Conservation (phyloP, 2,113 vertebrate genomes). For the Ammodytes dubius region DNA sequence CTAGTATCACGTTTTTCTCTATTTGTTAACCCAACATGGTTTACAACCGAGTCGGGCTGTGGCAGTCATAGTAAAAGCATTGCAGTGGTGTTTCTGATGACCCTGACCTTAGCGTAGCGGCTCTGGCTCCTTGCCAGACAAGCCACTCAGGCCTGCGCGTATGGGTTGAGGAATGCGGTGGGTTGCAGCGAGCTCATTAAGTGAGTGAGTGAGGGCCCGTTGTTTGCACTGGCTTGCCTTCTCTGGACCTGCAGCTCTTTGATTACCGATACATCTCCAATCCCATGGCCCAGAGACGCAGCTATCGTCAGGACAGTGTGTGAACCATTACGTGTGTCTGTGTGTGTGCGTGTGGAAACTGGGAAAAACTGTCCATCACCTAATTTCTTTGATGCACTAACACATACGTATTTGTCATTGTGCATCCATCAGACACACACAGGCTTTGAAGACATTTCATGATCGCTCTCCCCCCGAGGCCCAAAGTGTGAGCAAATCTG, state of each 20-base stretch:
- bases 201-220: slow-evolving; percentile 62
- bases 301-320: slow-evolving; percentile 37
- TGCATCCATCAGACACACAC: slow-evolving; percentile 4
- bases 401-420: background rate
- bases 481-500: slow-evolving; percentile 45
- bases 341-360: slow-evolving; percentile 7
- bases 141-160: slow-evolving; percentile 55
- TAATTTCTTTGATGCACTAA: slow-evolving; percentile 10
- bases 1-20: slow-evolving; percentile 21
- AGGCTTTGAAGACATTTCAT: slow-evolving; percentile 27
- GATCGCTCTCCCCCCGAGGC: slow-evolving; percentile 23
- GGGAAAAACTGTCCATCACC: slow-evolving; percentile 14
- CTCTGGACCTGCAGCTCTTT: slow-evolving; percentile 51
- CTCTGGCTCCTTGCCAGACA: slow-evolving; percentile 63
- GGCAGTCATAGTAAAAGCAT: slow-evolving; percentile 45
- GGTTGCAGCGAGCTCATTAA: slow-evolving; percentile 75
- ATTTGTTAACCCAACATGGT: slow-evolving; percentile 19
- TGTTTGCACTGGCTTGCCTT: slow-evolving; percentile 68
- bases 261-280: slow-evolving; percentile 24
- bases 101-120: slow-evolving; percentile 64
- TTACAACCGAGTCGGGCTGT: slow-evolving; percentile 1
- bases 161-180: slow-evolving; percentile 67
- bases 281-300: slow-evolving; percentile 21
- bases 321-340: background rate
- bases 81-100: slow-evolving; percentile 51